phyloP scores from a whole-genome alignment of 2,797 vertebrate genomes.

The Galaxias olidus region DNA sequence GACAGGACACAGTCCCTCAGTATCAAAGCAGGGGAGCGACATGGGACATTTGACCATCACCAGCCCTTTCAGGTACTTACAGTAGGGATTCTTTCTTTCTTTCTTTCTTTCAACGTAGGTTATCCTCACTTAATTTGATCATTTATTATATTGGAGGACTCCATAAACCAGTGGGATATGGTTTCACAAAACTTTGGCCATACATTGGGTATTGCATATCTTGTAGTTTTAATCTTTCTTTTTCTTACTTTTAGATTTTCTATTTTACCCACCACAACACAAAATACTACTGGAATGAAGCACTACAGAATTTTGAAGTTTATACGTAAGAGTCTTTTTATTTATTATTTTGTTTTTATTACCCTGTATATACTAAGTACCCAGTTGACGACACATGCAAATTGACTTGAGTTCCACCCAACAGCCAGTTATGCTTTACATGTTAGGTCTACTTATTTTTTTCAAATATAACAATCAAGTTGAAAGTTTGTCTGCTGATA shows the following conservation, averaged over 20 bases:
- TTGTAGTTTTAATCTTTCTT: background rate
- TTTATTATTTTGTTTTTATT: conserved; percentile 11
- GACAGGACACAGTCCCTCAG: conserved; percentile 56
- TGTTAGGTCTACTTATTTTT: background rate
- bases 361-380: too few species aligned
- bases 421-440: too few species aligned
- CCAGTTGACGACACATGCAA: too few species aligned
- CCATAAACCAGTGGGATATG: too few species aligned
- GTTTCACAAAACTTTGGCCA: too few species aligned
- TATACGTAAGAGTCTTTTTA: conserved; percentile 79
- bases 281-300: conserved; percentile 90
- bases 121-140: background rate
- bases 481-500: conserved; percentile 26
- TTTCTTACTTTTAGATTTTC: conserved; percentile 73
- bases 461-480: conserved; percentile 7
- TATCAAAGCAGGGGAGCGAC: conserved; percentile 58
- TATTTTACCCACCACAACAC: conserved; percentile 88
- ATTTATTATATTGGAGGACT: too few species aligned
- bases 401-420: too few species aligned
- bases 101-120: background rate
- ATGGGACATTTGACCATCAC: conserved; percentile 49
- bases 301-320: conserved; percentile 81
- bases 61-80: conserved; percentile 46
- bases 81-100: background rate
- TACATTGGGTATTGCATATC: too few species aligned